Conservation (phyloP, 1,140 invertebrate species). For the Sycophaga agraensis region DNA sequence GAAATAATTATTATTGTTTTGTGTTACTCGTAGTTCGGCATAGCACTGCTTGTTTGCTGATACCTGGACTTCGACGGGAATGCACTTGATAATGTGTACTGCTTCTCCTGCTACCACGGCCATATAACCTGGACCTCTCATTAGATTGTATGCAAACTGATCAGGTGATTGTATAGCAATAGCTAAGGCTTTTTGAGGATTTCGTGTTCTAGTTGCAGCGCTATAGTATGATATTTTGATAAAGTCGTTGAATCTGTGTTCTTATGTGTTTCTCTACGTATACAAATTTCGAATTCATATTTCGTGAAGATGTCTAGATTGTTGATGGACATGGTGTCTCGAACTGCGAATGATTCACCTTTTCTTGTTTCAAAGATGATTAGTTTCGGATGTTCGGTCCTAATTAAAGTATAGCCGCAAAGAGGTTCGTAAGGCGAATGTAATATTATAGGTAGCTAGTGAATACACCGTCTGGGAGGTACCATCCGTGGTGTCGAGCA, state of each 20-base stretch:
- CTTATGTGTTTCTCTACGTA: constrained; percentile 24
- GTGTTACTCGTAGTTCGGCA: constrained; percentile 11
- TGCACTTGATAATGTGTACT: constrained; percentile 25
- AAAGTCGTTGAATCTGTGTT: constrained; percentile 4
- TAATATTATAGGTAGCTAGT: background rate
- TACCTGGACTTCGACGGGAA: background rate
- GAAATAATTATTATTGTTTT: constrained; percentile 13
- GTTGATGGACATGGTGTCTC: background rate
- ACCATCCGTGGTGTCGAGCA: too few species aligned
- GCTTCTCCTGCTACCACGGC: constrained; percentile 21
- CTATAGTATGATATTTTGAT: background rate
- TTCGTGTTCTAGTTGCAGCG: background rate
- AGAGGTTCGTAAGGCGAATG: background rate
- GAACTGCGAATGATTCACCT: background rate
- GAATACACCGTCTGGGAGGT: too few species aligned
- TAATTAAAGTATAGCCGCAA: constrained; percentile 19
- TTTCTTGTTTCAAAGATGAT: constrained; percentile 26
- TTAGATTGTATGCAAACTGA: constrained; percentile 27
- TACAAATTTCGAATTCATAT: constrained; percentile 23
- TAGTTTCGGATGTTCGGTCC: constrained; percentile 36
- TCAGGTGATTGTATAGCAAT: constrained; percentile 14
- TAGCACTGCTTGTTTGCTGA: constrained; percentile 13
- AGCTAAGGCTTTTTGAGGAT: constrained; percentile 14
- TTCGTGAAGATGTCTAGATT: constrained; percentile 21
- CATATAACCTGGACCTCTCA: constrained; percentile 30